Base-by-base conservation (phyloP, 2,888 invertebrate genomes). In the Callosobruchus maculatus region DNA sequence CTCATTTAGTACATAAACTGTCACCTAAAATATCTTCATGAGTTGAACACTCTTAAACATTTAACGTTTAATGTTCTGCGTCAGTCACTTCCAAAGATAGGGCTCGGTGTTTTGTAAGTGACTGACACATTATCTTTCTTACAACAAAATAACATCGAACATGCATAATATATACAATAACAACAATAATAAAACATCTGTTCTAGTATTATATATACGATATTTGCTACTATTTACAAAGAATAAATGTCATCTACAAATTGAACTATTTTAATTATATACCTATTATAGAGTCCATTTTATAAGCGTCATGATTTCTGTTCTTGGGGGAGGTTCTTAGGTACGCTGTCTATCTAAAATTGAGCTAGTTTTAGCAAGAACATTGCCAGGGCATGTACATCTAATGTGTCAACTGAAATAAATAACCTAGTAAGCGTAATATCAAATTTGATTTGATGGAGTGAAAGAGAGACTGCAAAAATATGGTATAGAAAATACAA, bases 101-200 rank as follows among this genome's bases (percentile, higher is more conserved):
- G 85, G 84, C 85, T 85, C 85, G 76, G 70, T 79, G 75, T 80
- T 78, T 83, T 82, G 82, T 83, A 84, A 85, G 83, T 82, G 77
- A 80, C 82, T 82, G 82, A 79, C 82, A 80, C 78, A 18, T 13
- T 18, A 13, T 18, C 7, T 13, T 0, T 13, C 49, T n/a, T n/a
- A 49, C 49, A 49, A 13, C 18, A 49, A 49, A 49, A 26, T 20
- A 20, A 68, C 22, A 68, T 21, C 21, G 13, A 68, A 68, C 68
- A 68, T 68, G 21, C 49, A 22, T 30, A 21, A 70, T 70, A 20
- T 21, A 22, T 31, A 74, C 66, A 71, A 20, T 71, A 22, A 68
- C 30, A 71, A 18, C 21, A 67, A 2, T 5, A 49, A 67, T 73
- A 67, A 75, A 67, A 75, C 67, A 30, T 68, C 67, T 4, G 68